Conservation (phyloP, 2,113 vertebrate species). For the Petroica traversi region DNA sequence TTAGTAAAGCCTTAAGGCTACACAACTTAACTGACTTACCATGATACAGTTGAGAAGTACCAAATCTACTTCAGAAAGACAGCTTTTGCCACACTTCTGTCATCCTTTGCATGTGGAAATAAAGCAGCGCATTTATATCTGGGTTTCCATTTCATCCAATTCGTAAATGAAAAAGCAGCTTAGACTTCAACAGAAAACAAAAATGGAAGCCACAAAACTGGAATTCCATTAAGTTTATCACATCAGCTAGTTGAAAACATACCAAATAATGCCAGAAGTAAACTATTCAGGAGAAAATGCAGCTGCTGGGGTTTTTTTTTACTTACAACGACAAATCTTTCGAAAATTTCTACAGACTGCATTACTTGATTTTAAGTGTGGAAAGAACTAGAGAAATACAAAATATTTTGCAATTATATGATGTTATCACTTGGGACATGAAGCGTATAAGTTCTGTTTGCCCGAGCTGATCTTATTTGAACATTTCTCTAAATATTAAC, state of each 20-base stretch:
- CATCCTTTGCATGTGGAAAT: neutral
- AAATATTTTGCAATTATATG: neutral
- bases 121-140: neutral
- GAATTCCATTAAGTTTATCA: neutral
- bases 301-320: neutral
- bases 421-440: neutral
- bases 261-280: neutral
- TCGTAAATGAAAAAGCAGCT: neutral
- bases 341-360: neutral
- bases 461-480: neutral
- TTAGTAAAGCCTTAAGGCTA: slow-evolving; percentile 44
- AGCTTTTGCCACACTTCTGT: neutral
- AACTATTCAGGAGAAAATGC: neutral
- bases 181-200: neutral
- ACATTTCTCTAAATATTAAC: neutral
- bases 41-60: neutral
- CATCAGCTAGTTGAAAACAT: neutral
- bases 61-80: neutral
- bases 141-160: neutral
- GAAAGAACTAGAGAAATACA: neutral
- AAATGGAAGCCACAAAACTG: neutral
- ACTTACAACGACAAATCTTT: neutral
- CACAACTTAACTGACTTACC: neutral
- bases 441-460: neutral
- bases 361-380: neutral